Percentiles rank a stretch among this genome's conserved stretches.
Conservation (phyloP, 2,113 vertebrate genomes). For the Brachionichthys hirsutus region DNA sequence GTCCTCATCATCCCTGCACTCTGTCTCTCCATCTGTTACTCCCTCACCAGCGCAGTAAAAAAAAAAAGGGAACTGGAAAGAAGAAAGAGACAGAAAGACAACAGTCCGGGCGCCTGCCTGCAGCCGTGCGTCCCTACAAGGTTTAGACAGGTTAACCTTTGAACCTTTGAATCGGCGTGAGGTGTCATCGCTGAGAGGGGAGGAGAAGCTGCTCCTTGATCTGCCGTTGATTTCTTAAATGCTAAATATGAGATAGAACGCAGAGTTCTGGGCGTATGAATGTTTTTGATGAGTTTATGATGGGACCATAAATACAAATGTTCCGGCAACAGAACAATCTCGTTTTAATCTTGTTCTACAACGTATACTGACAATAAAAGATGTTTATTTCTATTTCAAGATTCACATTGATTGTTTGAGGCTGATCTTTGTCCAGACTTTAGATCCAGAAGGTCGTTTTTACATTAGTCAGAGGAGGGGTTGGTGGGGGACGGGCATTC, state of each 20-base stretch:
- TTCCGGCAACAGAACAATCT: no score
- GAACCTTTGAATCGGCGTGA: not conserved
- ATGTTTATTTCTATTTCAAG: no score
- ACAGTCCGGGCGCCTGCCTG: constrained; percentile 13
- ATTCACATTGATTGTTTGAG: no score
- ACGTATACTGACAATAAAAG: no score
- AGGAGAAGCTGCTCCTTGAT: no score
- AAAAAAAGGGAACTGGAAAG: constrained; percentile 10
- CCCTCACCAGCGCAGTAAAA: constrained; percentile 68
- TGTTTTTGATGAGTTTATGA: not conserved
- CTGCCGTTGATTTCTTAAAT: no score
- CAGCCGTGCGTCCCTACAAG: constrained; percentile 27
- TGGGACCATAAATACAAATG: no score
- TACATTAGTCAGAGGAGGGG: no score
- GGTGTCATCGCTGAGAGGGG: not conserved
- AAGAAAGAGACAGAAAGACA: constrained; percentile 17
- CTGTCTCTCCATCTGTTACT: constrained; percentile 74
- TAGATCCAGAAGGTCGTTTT: no score
- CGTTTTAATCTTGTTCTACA: no score
- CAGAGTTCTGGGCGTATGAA: not conserved
- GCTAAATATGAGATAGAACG: not conserved
- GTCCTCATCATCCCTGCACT: constrained; percentile 80
- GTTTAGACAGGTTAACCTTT: constrained; percentile 31
- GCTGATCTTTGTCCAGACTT: no score
- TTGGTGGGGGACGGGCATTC: no score